Percentiles rank a stretch among this genome's conserved stretches.
phyloP scores from a whole-genome alignment of 2,113 vertebrate genomes.

The Sarotherodon lohbergeri region DNA sequence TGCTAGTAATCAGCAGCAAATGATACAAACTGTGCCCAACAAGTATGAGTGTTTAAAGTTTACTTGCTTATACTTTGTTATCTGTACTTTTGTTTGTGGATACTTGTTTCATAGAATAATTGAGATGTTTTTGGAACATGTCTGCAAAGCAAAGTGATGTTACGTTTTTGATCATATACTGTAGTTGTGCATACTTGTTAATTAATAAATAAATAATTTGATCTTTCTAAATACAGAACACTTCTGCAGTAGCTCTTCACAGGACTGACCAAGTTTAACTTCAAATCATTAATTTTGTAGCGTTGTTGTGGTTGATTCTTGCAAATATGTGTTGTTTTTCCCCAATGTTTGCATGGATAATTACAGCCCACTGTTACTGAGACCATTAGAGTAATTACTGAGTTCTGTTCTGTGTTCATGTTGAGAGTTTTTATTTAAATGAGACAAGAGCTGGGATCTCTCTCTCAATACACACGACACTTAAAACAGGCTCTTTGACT shows the following conservation, averaged over 20 bases:
- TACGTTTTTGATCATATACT: accelerated
- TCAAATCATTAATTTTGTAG: accelerated
- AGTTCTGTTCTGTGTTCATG: neutral
- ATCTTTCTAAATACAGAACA: neutral
- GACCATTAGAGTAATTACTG: neutral
- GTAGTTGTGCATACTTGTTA: neutral
- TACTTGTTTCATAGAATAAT: neutral
- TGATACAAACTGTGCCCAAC: neutral
- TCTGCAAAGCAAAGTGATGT: neutral
- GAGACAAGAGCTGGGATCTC: neutral
- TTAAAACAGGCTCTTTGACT: neutral
- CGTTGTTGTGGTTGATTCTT: neutral
- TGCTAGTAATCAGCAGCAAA: accelerated
- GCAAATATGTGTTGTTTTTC: neutral
- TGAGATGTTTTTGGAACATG: neutral
- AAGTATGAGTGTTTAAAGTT: neutral
- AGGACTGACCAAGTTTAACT: neutral
- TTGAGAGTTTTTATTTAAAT: neutral
- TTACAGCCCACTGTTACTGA: accelerated
- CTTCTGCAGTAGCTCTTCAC: neutral
- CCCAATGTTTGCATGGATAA: neutral
- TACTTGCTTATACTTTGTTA: neutral
- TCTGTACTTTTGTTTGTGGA: neutral
- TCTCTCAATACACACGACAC: neutral
- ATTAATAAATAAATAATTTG: accelerated